Evolutionary conservation across 2,888 invertebrate genomes (phyloP).

Genomic region (Baronia brevicornis): DNA sequence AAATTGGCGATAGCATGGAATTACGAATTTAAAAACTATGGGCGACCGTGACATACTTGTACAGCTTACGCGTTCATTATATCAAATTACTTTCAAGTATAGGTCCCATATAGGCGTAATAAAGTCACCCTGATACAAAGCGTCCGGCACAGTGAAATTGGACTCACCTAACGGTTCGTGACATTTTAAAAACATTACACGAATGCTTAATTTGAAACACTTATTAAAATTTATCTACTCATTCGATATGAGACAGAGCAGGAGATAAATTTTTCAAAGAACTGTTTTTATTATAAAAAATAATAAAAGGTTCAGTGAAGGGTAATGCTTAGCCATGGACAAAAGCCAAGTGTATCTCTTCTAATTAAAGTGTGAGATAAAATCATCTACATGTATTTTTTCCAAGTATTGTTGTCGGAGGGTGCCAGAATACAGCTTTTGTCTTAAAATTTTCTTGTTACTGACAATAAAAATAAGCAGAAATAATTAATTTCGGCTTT

Average conservation of each 20-base stretch:
- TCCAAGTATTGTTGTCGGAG: constrained; percentile 25
- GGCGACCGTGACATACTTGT: no score
- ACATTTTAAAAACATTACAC: constrained; percentile 46
- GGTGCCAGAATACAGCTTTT: constrained; percentile 12
- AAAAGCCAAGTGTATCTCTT: constrained; percentile 26
- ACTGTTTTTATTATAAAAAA: background rate
- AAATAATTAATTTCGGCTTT: constrained; percentile 16
- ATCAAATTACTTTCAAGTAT: background rate
- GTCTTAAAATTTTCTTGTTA: constrained; percentile 12
- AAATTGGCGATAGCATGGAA: no score
- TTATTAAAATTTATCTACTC: constrained; percentile 5
- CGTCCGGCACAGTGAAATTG: constrained; percentile 28
- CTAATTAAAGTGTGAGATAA: constrained; percentile 32
- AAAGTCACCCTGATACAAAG: constrained; percentile 22
- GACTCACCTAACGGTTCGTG: constrained; percentile 48
- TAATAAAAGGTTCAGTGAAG: constrained; percentile 15
- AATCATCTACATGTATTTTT: constrained; percentile 19
- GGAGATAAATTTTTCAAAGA: background rate
- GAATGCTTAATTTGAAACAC: constrained; percentile 21
- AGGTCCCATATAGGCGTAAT: constrained; percentile 14
- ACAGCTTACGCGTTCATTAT: constrained; percentile 2
- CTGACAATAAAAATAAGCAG: constrained; percentile 1
- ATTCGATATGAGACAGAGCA: constrained; percentile 32
- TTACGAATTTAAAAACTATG: no score
- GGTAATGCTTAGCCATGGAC: constrained; percentile 33